These are phyloP conservation scores for Eueremaeus valkanovi DNA, from an alignment of 2,888 invertebrate genomes.

Conservation along the genomic window DNA sequence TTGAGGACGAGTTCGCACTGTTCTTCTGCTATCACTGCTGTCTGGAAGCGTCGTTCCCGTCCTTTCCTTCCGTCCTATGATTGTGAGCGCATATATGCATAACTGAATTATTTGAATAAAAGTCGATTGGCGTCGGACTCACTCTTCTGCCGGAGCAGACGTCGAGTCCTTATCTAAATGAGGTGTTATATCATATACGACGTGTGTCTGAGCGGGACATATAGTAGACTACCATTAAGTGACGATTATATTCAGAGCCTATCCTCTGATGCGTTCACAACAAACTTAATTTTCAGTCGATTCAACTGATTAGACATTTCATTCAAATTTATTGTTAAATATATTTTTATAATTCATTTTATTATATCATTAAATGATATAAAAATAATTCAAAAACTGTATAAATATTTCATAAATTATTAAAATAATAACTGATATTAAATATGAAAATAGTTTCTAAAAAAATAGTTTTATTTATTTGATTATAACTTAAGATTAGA, in stretches of 20 bases:
- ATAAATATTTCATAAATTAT: no score
- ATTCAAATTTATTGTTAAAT: slow-evolving; percentile 10
- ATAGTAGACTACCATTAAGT: slow-evolving; percentile 3
- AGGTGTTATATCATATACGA: no score
- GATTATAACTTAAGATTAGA: neutral
- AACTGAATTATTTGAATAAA: slow-evolving; percentile 19
- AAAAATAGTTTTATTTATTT: neutral
- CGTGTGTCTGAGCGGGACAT: slow-evolving; percentile 20
- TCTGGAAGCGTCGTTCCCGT: slow-evolving; percentile 4
- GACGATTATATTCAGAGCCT: slow-evolving; percentile 1
- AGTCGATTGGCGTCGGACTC: neutral
- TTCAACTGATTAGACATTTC: slow-evolving; percentile 10
- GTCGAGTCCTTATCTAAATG: slow-evolving; percentile 9
- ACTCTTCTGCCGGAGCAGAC: neutral
- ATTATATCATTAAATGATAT: neutral
- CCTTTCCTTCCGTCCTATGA: slow-evolving; percentile 30
- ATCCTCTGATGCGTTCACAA: neutral
- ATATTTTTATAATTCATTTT: neutral
- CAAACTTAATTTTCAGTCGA: slow-evolving; percentile 14
- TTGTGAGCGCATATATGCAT: slow-evolving; percentile 19
- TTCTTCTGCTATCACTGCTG: neutral
- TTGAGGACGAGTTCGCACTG: neutral
- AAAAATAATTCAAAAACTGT: no score
- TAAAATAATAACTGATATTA: no score
- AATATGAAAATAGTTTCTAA: no score